A percentile compares a stretch with the other conserved stretches of the same genome.
These are phyloP conservation scores for Tachina lurida DNA, from an alignment of 2,888 invertebrate species.

Conservation along the genomic window DNA sequence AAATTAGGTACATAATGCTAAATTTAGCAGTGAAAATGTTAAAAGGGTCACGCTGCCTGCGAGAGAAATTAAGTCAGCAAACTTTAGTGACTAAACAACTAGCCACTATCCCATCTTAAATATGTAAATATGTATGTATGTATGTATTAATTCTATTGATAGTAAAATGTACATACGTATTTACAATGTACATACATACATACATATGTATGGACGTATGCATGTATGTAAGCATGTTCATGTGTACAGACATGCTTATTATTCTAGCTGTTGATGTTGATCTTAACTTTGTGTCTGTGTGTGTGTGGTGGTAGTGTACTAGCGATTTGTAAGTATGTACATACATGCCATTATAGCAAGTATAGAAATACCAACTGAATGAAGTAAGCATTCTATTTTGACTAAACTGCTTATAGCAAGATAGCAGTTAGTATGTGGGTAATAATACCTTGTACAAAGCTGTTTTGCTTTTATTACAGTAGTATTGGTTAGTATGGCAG, in stretches of 20 bases:
- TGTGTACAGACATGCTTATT: constrained; percentile 8
- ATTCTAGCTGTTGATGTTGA: constrained; percentile 36
- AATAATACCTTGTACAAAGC: neutral
- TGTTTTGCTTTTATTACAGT: neutral
- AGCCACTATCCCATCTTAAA: too few species aligned
- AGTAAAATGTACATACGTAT: too few species aligned
- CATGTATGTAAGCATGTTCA: neutral
- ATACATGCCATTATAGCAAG: constrained; percentile 53
- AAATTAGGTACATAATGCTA: too few species aligned
- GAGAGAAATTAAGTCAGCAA: too few species aligned
- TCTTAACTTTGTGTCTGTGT: neutral
- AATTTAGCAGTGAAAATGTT: too few species aligned
- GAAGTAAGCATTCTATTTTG: constrained; percentile 31
- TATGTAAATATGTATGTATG: too few species aligned
- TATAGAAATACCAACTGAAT: constrained; percentile 31
- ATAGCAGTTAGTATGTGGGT: neutral
- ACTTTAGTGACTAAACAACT: too few species aligned
- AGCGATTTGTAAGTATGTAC: constrained; percentile 49
- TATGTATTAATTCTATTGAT: too few species aligned
- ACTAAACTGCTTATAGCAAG: constrained; percentile 1
- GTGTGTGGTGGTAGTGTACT: constrained; percentile 32
- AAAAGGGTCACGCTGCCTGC: too few species aligned
- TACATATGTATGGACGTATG: too few species aligned
- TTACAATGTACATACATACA: neutral
- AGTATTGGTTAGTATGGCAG: constrained; percentile 21